Base-by-base conservation (phyloP, 2,797 vertebrate genomes). In the Staurois parvus region DNA sequence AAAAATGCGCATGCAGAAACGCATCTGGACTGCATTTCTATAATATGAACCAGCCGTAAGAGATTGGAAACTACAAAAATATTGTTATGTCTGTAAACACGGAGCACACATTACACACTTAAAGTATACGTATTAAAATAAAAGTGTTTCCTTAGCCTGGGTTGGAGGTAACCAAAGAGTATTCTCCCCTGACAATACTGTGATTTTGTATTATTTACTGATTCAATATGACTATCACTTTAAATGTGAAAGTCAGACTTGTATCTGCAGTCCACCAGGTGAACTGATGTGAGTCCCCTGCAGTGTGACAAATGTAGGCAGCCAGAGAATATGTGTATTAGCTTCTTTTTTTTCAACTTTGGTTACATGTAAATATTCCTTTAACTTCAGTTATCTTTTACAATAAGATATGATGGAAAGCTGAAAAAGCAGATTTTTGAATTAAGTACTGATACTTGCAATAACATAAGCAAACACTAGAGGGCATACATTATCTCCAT, bases 381-480 rank as follows among this genome's bases (percentile, higher is more conserved):
- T 34, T 3, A 45, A 45, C 42, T 45, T 40, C 37, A 45, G 12
- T 45, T 45, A 3, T 45, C 2, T 45, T 45, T 52, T 52, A 17
- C 48, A 48, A 48, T 48, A 11, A 3, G 19, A 17, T 17, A 19
- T 19, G 4, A 15, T 17, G 4, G 19, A 19, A 52, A 1, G 17
- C 48, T 19, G 48, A 52, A 52, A 3, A 52, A 52, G 11, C 42
- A 13, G 3, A 52, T 52, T 52, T 4, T 52, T 52, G 19, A 52
- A 19, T 19, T 0, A 52, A 52, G 48, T 59, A 9, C 52, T 59
- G 52, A 28, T 69, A 29, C 77, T 9, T 81, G 84, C 40, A 26
- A 75, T 42, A 67, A 11, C 72, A 37, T 8, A 28, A 68, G 21
- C 6, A 11, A 81, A 19, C 84, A 85, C 84, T 70, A 85, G 84